Evolutionary conservation across 2,888 invertebrate species (phyloP).

Genomic region (Cynaeus angustus): DNA sequence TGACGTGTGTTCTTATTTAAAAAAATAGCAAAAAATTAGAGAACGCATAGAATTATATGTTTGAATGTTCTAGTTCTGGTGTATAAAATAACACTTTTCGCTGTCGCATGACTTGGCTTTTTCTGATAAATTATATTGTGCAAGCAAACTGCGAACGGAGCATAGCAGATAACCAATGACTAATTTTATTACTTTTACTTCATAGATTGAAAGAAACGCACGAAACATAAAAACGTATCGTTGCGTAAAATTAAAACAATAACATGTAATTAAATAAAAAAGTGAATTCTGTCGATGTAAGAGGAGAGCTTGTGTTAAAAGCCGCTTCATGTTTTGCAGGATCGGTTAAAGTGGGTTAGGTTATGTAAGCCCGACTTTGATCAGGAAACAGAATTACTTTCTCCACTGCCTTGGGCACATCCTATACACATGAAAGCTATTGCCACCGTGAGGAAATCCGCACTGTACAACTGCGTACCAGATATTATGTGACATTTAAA

Average conservation of each 20-base stretch:
- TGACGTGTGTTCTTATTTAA: too few relatives aligned
- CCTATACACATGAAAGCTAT: conserved; percentile 56
- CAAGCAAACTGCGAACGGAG: conserved; percentile 12
- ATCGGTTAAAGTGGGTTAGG: conserved; percentile 55
- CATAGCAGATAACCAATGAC: conserved; percentile 1
- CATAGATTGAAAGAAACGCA: not conserved
- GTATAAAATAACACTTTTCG: not conserved
- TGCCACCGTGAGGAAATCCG: conserved; percentile 33
- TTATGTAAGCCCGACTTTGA: conserved; percentile 56
- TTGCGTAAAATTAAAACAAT: conserved; percentile 4
- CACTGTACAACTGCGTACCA: conserved; percentile 8
- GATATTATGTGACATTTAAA: conserved; percentile 12
- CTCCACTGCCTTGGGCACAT: conserved; percentile 57
- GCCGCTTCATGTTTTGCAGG: conserved; percentile 31
- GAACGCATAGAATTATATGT: too few relatives aligned
- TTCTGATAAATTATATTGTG: conserved; percentile 22
- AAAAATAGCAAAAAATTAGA: too few relatives aligned
- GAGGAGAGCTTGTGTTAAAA: not conserved
- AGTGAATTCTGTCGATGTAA: not conserved
- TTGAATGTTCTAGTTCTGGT: too few relatives aligned
- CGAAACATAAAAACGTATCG: not conserved
- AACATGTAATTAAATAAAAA: not conserved
- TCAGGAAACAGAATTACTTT: conserved; percentile 61
- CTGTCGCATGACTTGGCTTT: conserved; percentile 23
- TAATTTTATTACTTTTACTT: conserved; percentile 18